Evolutionary conservation across 2,113 vertebrate genomes (phyloP).

Genomic region (Salvelinus sp.): DNA sequence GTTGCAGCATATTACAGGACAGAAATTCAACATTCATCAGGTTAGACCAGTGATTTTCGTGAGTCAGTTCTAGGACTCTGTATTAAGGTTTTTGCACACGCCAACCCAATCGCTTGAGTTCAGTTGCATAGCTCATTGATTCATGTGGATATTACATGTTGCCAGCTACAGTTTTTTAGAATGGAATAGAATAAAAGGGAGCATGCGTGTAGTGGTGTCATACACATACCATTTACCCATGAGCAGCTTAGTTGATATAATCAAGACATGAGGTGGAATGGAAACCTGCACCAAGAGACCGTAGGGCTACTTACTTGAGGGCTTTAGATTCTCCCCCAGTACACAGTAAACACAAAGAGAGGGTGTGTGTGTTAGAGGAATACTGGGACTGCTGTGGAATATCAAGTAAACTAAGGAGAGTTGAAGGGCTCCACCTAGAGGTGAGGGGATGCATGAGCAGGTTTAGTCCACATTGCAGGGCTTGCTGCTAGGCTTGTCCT

Average conservation of each 20-base stretch:
- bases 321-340: neutral
- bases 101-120: conserved; percentile 33
- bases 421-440: conserved; percentile 36
- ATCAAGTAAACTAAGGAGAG: conserved; percentile 21
- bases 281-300: neutral
- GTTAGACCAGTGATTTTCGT: conserved; percentile 48
- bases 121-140: conserved; percentile 68
- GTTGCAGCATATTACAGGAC: conserved; percentile 77
- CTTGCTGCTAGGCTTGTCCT: conserved; percentile 79
- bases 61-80: conserved; percentile 38
- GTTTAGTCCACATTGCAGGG: conserved; percentile 81
- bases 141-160: conserved; percentile 12
- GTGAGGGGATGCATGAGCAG: conserved; percentile 27
- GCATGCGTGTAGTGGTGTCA: neutral
- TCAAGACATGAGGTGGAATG: neutral
- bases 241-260: neutral
- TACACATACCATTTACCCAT: neutral
- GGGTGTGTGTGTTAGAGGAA: conserved; percentile 13
- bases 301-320: conserved; percentile 66
- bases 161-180: conserved; percentile 58
- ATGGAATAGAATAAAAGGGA: conserved; percentile 6
- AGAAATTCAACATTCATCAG: conserved; percentile 79
- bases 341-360: conserved; percentile 38
- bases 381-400: conserved; percentile 7
- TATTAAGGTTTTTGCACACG: conserved; percentile 36